These are phyloP conservation scores for Agrotis puta DNA, from an alignment of 2,888 invertebrate genomes.

Conservation along the genomic window DNA sequence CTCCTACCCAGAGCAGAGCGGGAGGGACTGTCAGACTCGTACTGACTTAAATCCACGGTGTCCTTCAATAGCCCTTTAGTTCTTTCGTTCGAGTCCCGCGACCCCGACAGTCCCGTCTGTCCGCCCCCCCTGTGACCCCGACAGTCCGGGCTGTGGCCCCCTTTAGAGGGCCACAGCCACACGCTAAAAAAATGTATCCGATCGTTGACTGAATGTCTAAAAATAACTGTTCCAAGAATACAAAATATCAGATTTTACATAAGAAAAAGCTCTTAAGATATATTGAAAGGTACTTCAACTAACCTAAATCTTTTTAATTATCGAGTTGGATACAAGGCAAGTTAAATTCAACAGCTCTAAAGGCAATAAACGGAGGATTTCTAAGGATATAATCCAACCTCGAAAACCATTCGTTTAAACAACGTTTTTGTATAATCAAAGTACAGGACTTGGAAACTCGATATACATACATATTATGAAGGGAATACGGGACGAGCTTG, in stretches of 20 bases:
- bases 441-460: constrained; percentile 58
- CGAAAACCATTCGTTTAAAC: constrained; percentile 43
- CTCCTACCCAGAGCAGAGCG: too few relatives aligned
- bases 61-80: too few relatives aligned
- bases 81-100: too few relatives aligned
- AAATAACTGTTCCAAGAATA: not conserved
- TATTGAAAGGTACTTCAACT: constrained; percentile 36
- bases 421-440: constrained; percentile 71
- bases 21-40: too few relatives aligned
- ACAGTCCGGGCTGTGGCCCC: too few relatives aligned
- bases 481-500: constrained; percentile 31
- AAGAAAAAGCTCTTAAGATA: constrained; percentile 13
- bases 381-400: constrained; percentile 43
- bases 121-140: too few relatives aligned
- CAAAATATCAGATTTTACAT: not conserved
- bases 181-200: too few relatives aligned
- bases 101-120: too few relatives aligned
- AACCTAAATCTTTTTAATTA: constrained; percentile 53
- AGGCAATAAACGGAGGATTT: constrained; percentile 37
- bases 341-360: constrained; percentile 38
- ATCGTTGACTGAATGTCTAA: not conserved
- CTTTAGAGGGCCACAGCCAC: too few relatives aligned
- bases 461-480: constrained; percentile 53
- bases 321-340: constrained; percentile 33
- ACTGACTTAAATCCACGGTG: too few relatives aligned